Conservation (phyloP, 2,888 invertebrate genomes). For the Laspeyria flexula region DNA sequence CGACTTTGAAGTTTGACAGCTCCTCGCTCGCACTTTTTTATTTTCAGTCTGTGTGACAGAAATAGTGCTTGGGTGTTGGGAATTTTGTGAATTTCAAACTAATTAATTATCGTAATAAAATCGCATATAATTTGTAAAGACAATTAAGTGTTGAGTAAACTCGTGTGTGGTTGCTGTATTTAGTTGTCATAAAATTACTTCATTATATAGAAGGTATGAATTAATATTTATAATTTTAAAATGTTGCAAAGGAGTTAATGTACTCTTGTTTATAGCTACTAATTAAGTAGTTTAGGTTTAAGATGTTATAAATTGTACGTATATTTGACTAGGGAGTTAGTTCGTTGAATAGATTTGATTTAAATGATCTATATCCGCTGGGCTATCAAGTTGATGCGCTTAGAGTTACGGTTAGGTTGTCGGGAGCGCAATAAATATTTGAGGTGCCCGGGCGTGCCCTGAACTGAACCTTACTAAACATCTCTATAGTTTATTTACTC, state of each 20-base stretch:
- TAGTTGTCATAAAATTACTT: constrained; percentile 4
- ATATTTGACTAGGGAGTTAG: constrained; percentile 7
- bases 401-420: constrained; percentile 10
- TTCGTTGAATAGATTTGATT: constrained; percentile 47
- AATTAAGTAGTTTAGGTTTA: constrained; percentile 5
- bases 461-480: constrained; percentile 10
- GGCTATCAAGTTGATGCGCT: constrained; percentile 32
- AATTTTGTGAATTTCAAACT: constrained; percentile 24
- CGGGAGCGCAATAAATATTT: constrained; percentile 33
- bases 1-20: constrained; percentile 15
- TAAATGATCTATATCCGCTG: constrained; percentile 62
- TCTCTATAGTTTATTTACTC: background rate
- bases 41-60: constrained; percentile 38
- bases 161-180: constrained; percentile 13
- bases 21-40: constrained; percentile 11
- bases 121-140: constrained; percentile 8
- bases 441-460: constrained; percentile 24
- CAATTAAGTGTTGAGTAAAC: constrained; percentile 11
- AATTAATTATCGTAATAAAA: constrained; percentile 10
- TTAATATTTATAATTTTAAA: constrained; percentile 23
- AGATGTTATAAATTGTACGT: constrained; percentile 3
- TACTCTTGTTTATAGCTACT: constrained; percentile 19
- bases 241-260: too few species aligned
- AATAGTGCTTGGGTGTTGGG: constrained; percentile 30
- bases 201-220: constrained; percentile 28